Conservation (phyloP, 1,140 invertebrate species). For the Laodelphax striatellus region DNA sequence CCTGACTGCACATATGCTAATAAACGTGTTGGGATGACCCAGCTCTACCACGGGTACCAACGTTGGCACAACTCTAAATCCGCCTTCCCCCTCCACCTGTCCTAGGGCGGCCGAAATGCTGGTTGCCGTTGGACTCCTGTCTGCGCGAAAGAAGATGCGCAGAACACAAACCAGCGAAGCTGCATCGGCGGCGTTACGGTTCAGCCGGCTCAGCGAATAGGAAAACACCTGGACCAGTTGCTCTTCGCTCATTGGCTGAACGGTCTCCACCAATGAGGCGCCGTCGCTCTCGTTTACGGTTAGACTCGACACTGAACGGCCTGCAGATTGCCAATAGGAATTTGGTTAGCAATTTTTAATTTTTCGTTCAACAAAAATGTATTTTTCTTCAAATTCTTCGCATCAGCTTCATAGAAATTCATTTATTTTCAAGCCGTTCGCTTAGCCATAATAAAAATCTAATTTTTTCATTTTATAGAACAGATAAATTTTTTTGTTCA, state of each 20-base stretch:
- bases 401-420: too few relatives aligned
- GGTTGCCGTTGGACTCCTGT: slow-evolving; percentile 39
- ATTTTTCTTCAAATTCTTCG: too few relatives aligned
- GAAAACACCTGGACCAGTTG: slow-evolving; percentile 54
- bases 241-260: slow-evolving; percentile 39
- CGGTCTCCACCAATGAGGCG: slow-evolving; percentile 35
- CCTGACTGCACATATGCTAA: slow-evolving; percentile 23
- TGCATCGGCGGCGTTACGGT: slow-evolving; percentile 42
- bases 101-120: slow-evolving; percentile 40
- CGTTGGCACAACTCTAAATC: slow-evolving; percentile 48
- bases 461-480: too few relatives aligned
- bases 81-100: slow-evolving; percentile 36
- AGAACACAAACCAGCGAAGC: slow-evolving; percentile 48
- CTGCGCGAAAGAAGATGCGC: slow-evolving; percentile 61
- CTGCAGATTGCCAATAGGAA: neutral
- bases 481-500: too few relatives aligned
- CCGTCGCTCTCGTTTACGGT: slow-evolving; percentile 32
- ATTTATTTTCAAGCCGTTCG: too few relatives aligned
- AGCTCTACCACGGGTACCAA: slow-evolving; percentile 64
- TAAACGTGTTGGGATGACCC: slow-evolving; percentile 29
- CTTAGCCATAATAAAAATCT: too few relatives aligned
- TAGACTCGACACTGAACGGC: slow-evolving; percentile 17
- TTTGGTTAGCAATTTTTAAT: too few relatives aligned
- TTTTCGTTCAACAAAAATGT: too few relatives aligned
- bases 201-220: slow-evolving; percentile 59